Evolutionary conservation across 1,140 invertebrate genomes (phyloP), one percentile per base, ranked within the genome.

Genomic region (Lasaia peninsularis): DNA sequence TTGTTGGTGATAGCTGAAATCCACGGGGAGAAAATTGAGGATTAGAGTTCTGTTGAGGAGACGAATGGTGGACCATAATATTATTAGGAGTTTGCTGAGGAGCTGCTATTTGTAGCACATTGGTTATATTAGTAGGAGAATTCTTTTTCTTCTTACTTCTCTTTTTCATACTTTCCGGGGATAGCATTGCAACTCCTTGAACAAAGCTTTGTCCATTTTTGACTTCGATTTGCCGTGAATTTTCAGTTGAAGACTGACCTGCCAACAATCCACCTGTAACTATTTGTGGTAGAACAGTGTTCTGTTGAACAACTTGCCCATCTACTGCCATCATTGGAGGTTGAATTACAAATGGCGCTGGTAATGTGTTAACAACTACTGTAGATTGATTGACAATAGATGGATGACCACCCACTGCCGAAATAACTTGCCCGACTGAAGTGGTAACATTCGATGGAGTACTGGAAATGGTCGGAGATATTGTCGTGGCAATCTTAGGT

Each of bases 311-410:
- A 10, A 92, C 90, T 90, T 93, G 75, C 59, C 93, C 92, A 84
- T 95, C 93, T 6, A 93, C 90, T 3, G 92, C 90, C 86, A 94
- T 92, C 48, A 94, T 92, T 2, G 94, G 92, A 3, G 94, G 94
- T 81, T 95, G 95, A 49, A 97, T 92, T 7, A 96, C 92, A 50
- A 96, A 94, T 0, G 95, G 95, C 14, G 94, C 92, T 61, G 94
- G 94, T 61, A 97, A 89, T 0, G 95, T 93, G 71, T 97, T 97
- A 0, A 97, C 93, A 8, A 97, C 90, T 1, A 96, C 94, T 0
- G 94, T 94, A 12, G 94, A 94, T 73, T 96, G 95, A 63, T 89
- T 89, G 0, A 89, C 78, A 2, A 89, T 75, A 4, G 79, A 86
- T 61, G 74, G 89, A 34, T 83, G 75, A 11, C 73, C 73, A 0